phyloP scores from a whole-genome alignment of 2,113 vertebrate species.

The Misgurnus anguillicaudatus region DNA sequence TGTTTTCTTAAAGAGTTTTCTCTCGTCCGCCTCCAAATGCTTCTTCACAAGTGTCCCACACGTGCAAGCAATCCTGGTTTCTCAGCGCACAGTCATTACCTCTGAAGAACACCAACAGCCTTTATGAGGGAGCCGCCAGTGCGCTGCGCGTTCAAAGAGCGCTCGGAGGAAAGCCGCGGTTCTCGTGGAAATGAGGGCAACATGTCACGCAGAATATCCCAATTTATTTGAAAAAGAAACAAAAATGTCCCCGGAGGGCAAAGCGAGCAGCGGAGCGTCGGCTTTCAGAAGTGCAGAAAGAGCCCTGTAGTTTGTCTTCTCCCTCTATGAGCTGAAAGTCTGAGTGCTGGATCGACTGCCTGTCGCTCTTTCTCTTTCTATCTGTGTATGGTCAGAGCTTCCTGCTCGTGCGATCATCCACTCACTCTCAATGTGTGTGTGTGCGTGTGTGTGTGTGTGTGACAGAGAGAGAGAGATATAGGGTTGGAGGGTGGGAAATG shows the following conservation, averaged over 20 bases:
- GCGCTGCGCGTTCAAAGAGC: constrained; percentile 29
- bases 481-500: constrained; percentile 34
- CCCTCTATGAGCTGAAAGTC: constrained; percentile 71
- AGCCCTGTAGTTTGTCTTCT: constrained; percentile 65
- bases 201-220: constrained; percentile 48
- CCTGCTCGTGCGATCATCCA: constrained; percentile 57
- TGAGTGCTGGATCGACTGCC: constrained; percentile 73
- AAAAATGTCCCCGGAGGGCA: constrained; percentile 33
- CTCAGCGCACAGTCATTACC: constrained; percentile 48
- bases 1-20: constrained; percentile 37
- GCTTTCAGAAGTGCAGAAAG: constrained; percentile 40
- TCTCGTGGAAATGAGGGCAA: constrained; percentile 39
- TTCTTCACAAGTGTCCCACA: constrained; percentile 41
- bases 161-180: constrained; percentile 38
- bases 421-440: constrained; percentile 53
- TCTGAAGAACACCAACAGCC: constrained; percentile 37
- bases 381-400: constrained; percentile 52
- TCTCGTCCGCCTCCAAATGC: constrained; percentile 17
- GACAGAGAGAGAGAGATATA: constrained; percentile 38
- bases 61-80: constrained; percentile 41
- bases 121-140: constrained; percentile 32
- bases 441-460: constrained; percentile 46
- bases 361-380: constrained; percentile 60
- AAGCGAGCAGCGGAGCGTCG: constrained; percentile 35
- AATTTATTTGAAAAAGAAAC: constrained; percentile 32